Conservation (phyloP, 2,113 vertebrate species). For the Alligator sinensis region DNA sequence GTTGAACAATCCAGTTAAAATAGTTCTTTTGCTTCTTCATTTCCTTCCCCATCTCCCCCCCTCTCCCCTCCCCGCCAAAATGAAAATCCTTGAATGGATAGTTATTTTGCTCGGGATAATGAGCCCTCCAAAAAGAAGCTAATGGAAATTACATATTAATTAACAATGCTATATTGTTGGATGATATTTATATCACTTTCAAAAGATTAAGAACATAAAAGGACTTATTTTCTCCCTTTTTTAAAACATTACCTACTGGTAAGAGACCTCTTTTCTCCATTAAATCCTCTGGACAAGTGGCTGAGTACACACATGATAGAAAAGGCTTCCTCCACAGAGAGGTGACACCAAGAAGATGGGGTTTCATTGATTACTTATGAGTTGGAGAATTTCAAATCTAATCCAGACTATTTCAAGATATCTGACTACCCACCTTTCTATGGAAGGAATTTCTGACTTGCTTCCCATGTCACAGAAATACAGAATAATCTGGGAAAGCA, state of each 20-base stretch:
- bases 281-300: background rate
- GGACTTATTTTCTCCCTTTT: background rate
- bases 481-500: background rate
- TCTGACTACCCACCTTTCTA: background rate
- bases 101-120: slow-evolving; percentile 51
- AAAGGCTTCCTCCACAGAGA: background rate
- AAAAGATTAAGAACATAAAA: background rate
- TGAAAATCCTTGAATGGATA: slow-evolving; percentile 63
- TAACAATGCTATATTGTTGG: slow-evolving; percentile 25
- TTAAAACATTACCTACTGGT: background rate
- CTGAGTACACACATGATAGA: background rate
- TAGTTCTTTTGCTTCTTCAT: background rate
- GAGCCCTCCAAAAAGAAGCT: slow-evolving; percentile 53
- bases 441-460: background rate
- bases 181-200: slow-evolving; percentile 37
- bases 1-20: slow-evolving; percentile 60
- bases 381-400: background rate
- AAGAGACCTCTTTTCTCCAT: background rate
- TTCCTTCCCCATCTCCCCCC: background rate
- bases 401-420: background rate
- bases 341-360: background rate
- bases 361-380: background rate
- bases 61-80: background rate
- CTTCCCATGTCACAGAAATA: background rate
- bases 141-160: slow-evolving; percentile 62